Base-by-base conservation (phyloP, 2,797 vertebrate species). In the Florisuga fusca region DNA sequence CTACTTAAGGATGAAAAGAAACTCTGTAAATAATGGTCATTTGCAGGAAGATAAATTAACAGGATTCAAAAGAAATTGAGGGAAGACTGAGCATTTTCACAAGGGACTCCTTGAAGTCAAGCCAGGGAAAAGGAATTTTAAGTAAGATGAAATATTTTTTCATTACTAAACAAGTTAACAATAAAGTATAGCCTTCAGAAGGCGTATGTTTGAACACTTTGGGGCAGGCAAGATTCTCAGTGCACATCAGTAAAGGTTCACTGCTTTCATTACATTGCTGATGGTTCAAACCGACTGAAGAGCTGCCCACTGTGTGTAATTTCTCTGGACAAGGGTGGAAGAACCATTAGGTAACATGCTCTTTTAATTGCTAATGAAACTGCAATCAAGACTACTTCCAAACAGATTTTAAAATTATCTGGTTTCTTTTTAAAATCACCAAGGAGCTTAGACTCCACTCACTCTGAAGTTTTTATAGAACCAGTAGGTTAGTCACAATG, bases 281-380 rank as follows among this genome's bases (percentile, higher is more conserved):
- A 88, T 74, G 77, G 89, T 87, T 93, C 91, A 86, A 71, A 94
- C 93, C 95, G 90, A 79, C 55, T 86, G 87, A 96, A 95, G 94
- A 91, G 94, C 67, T 91, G 96, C 91, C 94, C 95, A 97, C 95
- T 96, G 95, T 89, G 95, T 71, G 46, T 82, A 95, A 96, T 93
- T 95, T 80, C 93, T 82, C 93, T 74, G 91, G 95, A 87, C 75
- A 0, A 0, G 85, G 66, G 64, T 90, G 84, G 55, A 89, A 94
- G 94, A 96, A 11, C 27, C 91, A 95, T 94, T 96, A 94, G 88
- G 79, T 51, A 94, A 89, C 91, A 95, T 83, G 90, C 22, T 95
- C 71, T 94, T 95, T 94, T 93, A 95, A 94, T 95, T 95, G 95
- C 77, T 96, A 95, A 96, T 94, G 88, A 90, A 97, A 96, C 68